Percentiles rank a stretch among this genome's conserved stretches.
These are phyloP conservation scores for Promerops cafer DNA, from an alignment of 2,113 vertebrate species.

Conservation along the genomic window DNA sequence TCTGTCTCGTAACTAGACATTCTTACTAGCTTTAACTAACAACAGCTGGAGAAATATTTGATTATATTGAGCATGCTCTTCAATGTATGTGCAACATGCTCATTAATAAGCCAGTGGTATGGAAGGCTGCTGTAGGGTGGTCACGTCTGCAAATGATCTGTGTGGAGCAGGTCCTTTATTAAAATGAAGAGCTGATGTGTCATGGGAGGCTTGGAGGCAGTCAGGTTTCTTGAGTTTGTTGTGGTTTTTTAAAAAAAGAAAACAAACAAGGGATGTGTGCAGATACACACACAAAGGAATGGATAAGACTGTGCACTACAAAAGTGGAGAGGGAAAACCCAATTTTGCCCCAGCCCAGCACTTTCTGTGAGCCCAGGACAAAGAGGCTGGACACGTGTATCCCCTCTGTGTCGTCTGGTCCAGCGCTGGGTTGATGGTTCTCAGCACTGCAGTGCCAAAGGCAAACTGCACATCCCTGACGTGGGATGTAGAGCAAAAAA, in stretches of 20 bases:
- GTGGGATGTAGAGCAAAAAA: background rate
- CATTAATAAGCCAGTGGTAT: background rate
- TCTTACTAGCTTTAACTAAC: background rate
- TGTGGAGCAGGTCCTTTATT: background rate
- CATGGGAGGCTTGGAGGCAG: background rate
- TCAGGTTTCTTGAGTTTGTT: background rate
- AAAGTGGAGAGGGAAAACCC: background rate
- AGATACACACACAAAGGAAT: fast-evolving
- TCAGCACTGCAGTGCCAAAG: background rate
- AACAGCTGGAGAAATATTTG: background rate
- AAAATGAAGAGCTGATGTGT: background rate
- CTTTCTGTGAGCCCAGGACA: fast-evolving
- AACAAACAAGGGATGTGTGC: too few species aligned
- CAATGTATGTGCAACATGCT: background rate
- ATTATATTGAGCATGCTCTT: background rate
- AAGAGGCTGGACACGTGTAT: fast-evolving
- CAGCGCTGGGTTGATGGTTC: background rate
- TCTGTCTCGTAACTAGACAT: background rate
- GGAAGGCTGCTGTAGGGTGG: background rate
- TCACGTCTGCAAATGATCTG: background rate
- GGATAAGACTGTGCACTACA: fast-evolving
- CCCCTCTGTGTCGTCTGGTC: background rate
- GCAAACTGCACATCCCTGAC: background rate
- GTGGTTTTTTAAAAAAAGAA: background rate
- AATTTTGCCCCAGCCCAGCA: background rate